Evolutionary conservation across 1,140 invertebrate species (phyloP).

Genomic region (Cyphomyrmex costatus): DNA sequence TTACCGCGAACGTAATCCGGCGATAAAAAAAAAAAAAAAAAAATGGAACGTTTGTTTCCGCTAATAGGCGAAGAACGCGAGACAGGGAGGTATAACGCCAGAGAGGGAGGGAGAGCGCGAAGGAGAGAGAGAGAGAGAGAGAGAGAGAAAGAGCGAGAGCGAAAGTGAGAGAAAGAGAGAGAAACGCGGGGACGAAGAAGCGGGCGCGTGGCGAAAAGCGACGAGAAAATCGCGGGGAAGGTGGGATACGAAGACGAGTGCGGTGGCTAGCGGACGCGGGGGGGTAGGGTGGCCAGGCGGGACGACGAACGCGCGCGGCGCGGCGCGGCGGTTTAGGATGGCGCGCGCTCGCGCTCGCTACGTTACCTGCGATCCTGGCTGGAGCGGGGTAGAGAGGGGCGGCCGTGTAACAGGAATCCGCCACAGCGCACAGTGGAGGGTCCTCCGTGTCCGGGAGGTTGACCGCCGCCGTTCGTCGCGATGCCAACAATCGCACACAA

Average conservation of each 20-base stretch:
- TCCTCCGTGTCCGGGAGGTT: constrained; percentile 62
- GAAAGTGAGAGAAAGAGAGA: neutral
- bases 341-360: constrained; percentile 6
- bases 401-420: constrained; percentile 20
- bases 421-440: neutral
- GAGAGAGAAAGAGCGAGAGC: neutral
- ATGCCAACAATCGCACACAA: constrained; percentile 69
- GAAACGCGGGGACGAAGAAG: neutral
- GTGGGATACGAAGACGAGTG: constrained; percentile 20
- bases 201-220: constrained; percentile 24
- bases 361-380: neutral
- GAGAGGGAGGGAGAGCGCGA: too few species aligned
- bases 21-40: constrained; percentile 2
- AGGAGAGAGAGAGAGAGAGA: neutral
- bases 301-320: neutral
- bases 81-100: neutral
- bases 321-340: neutral
- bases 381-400: neutral
- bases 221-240: constrained; percentile 53
- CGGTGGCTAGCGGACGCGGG: constrained; percentile 13
- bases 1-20: neutral
- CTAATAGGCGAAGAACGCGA: constrained; percentile 8
- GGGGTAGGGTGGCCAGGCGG: constrained; percentile 61
- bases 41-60: neutral
- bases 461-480: constrained; percentile 57